These are phyloP conservation scores for Planiliza haematocheilus DNA, from an alignment of 2,113 vertebrate species.

Conservation along the genomic window DNA sequence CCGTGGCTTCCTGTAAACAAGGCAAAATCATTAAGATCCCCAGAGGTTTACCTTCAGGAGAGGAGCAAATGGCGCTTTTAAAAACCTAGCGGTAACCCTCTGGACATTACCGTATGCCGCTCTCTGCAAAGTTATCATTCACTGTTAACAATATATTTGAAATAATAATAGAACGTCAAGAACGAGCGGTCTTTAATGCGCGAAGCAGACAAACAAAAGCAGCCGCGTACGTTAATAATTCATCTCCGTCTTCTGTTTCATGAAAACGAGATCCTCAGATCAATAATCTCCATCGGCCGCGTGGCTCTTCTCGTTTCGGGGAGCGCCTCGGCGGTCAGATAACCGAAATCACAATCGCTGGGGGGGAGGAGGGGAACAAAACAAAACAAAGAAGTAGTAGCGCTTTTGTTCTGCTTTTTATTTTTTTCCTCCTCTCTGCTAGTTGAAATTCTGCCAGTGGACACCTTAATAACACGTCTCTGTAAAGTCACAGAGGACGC, in stretches of 20 bases:
- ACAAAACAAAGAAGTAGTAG: too few species aligned
- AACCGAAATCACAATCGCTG: slow-evolving; percentile 26
- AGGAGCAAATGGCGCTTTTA: neutral
- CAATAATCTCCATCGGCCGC: slow-evolving; percentile 41
- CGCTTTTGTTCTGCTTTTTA: neutral
- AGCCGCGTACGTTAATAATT: slow-evolving; percentile 70
- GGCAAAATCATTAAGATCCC: slow-evolving; percentile 31
- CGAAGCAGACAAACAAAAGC: slow-evolving; percentile 42
- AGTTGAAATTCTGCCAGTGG: neutral
- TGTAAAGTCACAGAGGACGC: slow-evolving; percentile 33
- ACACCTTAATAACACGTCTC: slow-evolving; percentile 1
- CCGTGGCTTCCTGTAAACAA: slow-evolving; percentile 32
- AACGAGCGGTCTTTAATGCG: slow-evolving; percentile 11
- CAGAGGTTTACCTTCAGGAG: slow-evolving; percentile 6
- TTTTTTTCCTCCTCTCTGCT: neutral
- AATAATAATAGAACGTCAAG: too few species aligned
- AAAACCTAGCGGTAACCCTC: too few species aligned
- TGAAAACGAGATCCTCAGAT: slow-evolving; percentile 59
- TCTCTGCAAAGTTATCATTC: too few species aligned
- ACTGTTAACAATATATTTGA: too few species aligned
- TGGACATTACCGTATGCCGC: too few species aligned
- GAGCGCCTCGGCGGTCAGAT: slow-evolving; percentile 37
- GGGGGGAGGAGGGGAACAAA: neutral
- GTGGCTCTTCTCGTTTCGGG: slow-evolving; percentile 26
- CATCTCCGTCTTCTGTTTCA: slow-evolving; percentile 60